Evolutionary conservation across 2,888 invertebrate species (phyloP), one percentile per base, ranked within the genome.

Genomic region (Cheiracanthium punctorium): DNA sequence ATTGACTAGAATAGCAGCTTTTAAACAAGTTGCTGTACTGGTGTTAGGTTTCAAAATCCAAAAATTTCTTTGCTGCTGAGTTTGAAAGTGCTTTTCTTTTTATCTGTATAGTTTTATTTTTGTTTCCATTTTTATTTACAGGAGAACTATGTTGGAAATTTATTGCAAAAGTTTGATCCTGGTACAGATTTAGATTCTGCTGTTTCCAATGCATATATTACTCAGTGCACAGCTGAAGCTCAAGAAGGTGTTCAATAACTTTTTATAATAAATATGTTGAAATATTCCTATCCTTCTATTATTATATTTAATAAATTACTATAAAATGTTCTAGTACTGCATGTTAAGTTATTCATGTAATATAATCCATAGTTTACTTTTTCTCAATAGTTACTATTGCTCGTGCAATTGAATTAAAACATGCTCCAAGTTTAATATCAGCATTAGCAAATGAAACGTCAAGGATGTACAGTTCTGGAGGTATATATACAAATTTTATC

Each of bases 171-270:
- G 30, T 90, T 90, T 24, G 92, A 92, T 52, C 92, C 93, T 89
- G 92, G 93, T 10, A 92, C 92, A 48, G 94, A 94, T 91, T 91
- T 94, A 82, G 94, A 94, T 90, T 92, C 93, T 12, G 91, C 93
- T 43, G 92, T 94, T 28, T 90, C 94, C 88, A 93, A 93, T 87
- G 94, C 94, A 20, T 94, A 94, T 90, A 92, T 94, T 28, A 92
- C 93, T 90, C 94, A 94, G 90, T 94, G 93, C 90, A 94, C 93
- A 29, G 94, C 94, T 30, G 94, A 94, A 91, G 94, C 94, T 12
- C 94, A 94, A 90, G 94, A 94, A 93, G 93, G 93, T 92, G 58
- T 24, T 58, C 12, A 58, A 17, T 5, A 37, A 37, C 10, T 4
- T 37, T 37, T 37, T 10, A 37, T 37, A 37, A 37, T n/a, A n/a